Percentiles rank a stretch among this genome's conserved stretches.
phyloP scores from a whole-genome alignment of 1,140 invertebrate species.

The Camponotus floridanus region DNA sequence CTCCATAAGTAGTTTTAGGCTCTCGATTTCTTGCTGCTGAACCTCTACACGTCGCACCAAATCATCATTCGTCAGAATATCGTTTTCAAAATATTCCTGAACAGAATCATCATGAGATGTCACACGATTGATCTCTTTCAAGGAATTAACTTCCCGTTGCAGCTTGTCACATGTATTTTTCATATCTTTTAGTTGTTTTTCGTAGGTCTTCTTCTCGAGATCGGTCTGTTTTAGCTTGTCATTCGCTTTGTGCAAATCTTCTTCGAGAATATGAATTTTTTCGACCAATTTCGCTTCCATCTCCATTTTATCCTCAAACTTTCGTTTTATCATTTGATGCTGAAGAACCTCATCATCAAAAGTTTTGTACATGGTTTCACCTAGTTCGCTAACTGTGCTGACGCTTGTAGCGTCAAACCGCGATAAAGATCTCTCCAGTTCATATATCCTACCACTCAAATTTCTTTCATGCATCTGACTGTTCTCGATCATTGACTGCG shows the following conservation, averaged over 20 bases:
- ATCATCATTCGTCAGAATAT: constrained; percentile 16
- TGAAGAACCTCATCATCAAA: constrained; percentile 81
- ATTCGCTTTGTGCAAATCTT: constrained; percentile 73
- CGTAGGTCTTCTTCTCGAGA: constrained; percentile 78
- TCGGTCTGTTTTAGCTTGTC: constrained; percentile 79
- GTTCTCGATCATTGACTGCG: constrained; percentile 78
- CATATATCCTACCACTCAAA: constrained; percentile 72
- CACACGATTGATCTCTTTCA: constrained; percentile 20
- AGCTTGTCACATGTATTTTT: constrained; percentile 82
- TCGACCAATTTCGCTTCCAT: constrained; percentile 78
- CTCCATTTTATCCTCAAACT: constrained; percentile 80
- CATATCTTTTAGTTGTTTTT: constrained; percentile 83
- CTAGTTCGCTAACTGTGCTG: constrained; percentile 75
- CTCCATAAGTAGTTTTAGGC: constrained; percentile 69
- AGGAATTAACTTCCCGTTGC: constrained; percentile 62
- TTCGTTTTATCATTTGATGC: constrained; percentile 78
- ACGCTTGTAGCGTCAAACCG: constrained; percentile 79
- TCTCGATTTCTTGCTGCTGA: constrained; percentile 73
- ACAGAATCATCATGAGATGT: not conserved
- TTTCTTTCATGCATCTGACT: constrained; percentile 76
- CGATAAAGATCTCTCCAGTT: constrained; percentile 77
- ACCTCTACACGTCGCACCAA: constrained; percentile 48
- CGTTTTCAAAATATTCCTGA: constrained; percentile 25
- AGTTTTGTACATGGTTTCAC: constrained; percentile 82
- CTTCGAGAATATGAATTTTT: constrained; percentile 78